These are phyloP conservation scores for Theocolax elegans DNA, from an alignment of 1,140 invertebrate species.

Conservation along the genomic window DNA sequence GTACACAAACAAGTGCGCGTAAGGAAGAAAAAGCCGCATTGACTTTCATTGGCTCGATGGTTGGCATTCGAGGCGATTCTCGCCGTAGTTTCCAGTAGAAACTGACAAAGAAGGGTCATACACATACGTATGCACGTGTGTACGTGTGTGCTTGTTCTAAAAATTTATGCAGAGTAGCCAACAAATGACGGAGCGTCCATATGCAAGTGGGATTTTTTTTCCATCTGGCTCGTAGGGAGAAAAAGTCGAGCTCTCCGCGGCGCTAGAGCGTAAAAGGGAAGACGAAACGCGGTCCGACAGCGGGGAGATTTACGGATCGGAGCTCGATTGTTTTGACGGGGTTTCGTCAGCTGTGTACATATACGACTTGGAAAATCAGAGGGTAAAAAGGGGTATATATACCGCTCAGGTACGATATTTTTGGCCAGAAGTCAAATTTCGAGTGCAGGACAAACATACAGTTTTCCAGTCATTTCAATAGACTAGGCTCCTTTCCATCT, in stretches of 20 bases:
- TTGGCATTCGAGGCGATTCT: conserved; percentile 25
- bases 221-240: background rate
- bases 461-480: background rate
- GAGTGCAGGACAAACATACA: conserved; percentile 59
- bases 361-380: conserved; percentile 34
- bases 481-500: background rate
- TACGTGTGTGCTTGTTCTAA: conserved; percentile 36
- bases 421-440: conserved; percentile 62
- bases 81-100: too few relatives aligned
- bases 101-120: too few relatives aligned
- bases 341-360: conserved; percentile 61
- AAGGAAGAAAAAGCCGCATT: conserved; percentile 36
- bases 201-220: background rate
- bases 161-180: conserved; percentile 54
- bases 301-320: background rate
- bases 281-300: background rate
- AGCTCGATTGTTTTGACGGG: conserved; percentile 54
- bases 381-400: conserved; percentile 42
- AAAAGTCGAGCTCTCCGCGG: background rate
- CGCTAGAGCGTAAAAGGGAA: conserved; percentile 4
- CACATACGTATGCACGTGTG: too few relatives aligned
- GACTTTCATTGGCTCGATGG: conserved; percentile 44
- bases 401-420: conserved; percentile 49
- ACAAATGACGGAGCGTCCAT: conserved; percentile 41
- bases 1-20: too few relatives aligned